A percentile compares a stretch with the other conserved stretches of the same genome.
These are phyloP conservation scores for Petrophora chlorosata DNA, from an alignment of 2,888 invertebrate genomes.

Conservation along the genomic window DNA sequence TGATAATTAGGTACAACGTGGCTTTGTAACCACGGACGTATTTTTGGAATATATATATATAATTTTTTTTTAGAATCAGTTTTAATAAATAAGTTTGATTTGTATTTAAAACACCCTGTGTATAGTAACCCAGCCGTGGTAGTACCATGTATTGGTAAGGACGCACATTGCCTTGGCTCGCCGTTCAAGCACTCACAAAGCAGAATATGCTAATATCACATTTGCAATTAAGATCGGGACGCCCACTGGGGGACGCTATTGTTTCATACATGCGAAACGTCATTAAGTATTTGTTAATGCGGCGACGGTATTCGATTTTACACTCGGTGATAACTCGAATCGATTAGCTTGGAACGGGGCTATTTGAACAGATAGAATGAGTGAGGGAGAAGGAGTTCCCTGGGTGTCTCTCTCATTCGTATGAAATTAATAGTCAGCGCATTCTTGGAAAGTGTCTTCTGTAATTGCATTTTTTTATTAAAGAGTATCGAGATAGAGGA, in stretches of 20 bases:
- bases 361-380: conserved; percentile 1
- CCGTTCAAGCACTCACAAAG: conserved; percentile 76
- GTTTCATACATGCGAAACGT: conserved; percentile 64
- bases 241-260: conserved; percentile 76
- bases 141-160: conserved; percentile 59
- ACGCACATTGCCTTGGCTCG: conserved; percentile 66
- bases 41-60: too few species aligned
- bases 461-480: too few species aligned
- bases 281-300: conserved; percentile 52
- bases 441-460: too few species aligned
- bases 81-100: too few species aligned
- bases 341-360: conserved; percentile 30
- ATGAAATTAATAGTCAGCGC: too few species aligned
- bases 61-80: too few species aligned
- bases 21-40: too few species aligned
- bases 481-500: too few species aligned
- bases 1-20: too few species aligned
- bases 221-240: conserved; percentile 79
- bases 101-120: neutral
- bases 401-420: neutral
- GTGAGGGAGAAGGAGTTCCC: neutral
- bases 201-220: conserved; percentile 75
- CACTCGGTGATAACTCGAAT: conserved; percentile 15
- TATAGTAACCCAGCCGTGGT: conserved; percentile 14
- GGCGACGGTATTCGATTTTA: conserved; percentile 25